phyloP scores from a whole-genome alignment of 2,888 invertebrate species.

The Pantelozetes paolii region DNA sequence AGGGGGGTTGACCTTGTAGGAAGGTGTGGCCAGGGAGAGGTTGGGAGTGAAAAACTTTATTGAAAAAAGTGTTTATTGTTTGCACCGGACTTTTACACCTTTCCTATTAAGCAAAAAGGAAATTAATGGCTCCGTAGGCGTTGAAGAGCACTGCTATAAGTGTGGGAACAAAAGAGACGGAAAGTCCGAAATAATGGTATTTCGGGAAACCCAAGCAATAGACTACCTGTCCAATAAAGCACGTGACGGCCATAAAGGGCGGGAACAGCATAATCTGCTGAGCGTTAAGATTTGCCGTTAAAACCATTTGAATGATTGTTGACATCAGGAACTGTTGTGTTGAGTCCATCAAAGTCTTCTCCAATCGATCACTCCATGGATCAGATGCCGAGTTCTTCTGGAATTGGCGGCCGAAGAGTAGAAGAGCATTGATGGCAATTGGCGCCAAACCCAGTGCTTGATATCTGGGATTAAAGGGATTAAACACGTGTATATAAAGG shows the following conservation, averaged over 20 bases:
- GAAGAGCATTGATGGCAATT: not conserved
- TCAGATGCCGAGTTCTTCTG: not conserved
- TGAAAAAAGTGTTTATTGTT: too few species aligned
- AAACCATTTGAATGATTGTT: not conserved
- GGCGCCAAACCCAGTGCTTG: not conserved
- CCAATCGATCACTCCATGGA: not conserved
- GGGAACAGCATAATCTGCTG: not conserved
- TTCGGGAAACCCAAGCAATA: slow-evolving; percentile 5
- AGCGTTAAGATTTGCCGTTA: not conserved
- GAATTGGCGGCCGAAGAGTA: not conserved
- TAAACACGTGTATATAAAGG: not conserved
- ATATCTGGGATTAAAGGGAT: not conserved
- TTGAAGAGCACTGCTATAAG: slow-evolving; percentile 14
- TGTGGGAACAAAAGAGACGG: not conserved
- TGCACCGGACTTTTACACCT: too few species aligned
- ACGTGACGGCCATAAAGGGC: slow-evolving; percentile 5
- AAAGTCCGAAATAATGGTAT: not conserved
- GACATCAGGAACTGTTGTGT: not conserved
- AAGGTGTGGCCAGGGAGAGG: too few species aligned
- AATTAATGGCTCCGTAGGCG: slow-evolving; percentile 8
- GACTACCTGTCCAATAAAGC: not conserved
- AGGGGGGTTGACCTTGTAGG: too few species aligned
- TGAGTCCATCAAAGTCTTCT: not conserved
- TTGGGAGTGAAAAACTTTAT: too few species aligned
- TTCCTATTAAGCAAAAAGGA: not conserved